Conservation (phyloP, 2,113 vertebrate species). For the Chaetops frenatus region DNA sequence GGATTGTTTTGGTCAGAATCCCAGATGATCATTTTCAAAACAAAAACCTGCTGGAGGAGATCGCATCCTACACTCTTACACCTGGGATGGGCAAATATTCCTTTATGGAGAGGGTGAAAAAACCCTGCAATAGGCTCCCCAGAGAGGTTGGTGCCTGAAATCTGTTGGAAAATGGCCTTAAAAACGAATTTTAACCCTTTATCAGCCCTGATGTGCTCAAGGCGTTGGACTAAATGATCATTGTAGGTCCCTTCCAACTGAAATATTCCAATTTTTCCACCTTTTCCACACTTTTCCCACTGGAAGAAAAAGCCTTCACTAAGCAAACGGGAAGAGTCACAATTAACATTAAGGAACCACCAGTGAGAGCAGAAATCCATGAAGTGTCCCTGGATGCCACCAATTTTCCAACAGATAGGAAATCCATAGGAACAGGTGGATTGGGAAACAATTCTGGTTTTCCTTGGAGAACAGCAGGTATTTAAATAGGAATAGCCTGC, state of each 20-base stretch:
- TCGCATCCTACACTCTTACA: too few relatives aligned
- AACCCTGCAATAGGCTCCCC: neutral
- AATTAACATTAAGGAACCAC: neutral
- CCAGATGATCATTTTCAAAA: neutral
- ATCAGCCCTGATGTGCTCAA: neutral
- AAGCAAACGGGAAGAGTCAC: neutral
- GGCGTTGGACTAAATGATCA: neutral
- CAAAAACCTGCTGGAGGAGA: neutral
- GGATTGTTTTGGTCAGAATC: neutral
- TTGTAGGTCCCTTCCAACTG: neutral
- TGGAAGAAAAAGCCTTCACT: neutral
- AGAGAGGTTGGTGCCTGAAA: neutral
- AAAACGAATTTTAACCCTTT: neutral
- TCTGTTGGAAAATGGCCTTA: neutral
- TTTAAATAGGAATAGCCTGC: neutral
- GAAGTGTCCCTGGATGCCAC: neutral
- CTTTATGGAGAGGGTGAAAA: neutral
- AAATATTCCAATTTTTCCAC: neutral
- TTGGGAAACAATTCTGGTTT: neutral
- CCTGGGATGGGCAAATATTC: neutral
- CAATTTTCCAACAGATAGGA: neutral
- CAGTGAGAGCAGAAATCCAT: neutral
- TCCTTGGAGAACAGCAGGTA: neutral
- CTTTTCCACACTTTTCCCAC: neutral
- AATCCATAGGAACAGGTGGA: neutral